Evolutionary conservation across 2,797 vertebrate species (phyloP), one percentile per base, ranked within the genome.

Genomic region (Gobionotothen gibberifrons): DNA sequence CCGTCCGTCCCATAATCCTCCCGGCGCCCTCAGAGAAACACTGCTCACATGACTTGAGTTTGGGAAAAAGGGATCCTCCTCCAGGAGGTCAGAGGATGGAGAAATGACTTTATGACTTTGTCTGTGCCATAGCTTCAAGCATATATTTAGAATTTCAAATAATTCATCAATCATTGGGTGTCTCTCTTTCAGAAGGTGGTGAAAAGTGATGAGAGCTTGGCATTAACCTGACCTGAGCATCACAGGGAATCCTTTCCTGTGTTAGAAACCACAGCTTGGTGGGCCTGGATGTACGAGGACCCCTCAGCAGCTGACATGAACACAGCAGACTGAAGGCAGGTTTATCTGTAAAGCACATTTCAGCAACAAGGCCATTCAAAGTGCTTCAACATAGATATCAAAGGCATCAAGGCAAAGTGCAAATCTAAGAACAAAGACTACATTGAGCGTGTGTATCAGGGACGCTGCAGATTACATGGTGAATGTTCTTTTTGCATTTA

Each of bases 71-170:
- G 7, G 17, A 68, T 13, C 32, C 29, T 64, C 21, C n/a, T 56
- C 61, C 71, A 14, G 54, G 43, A 67, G 36, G 19, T 71, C 26
- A 36, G 44, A 82, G n/a, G 58, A 68, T n/a, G 54, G 9, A 74
- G 26, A 36, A 63, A 9, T 14, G n/a, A 80, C 59, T 72, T 21
- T 36, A 32, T 54, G 61, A 57, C 67, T 73, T 67, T 79, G 36
- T 69, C 46, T 0, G 74, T 87, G 89, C 85, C 87, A 84, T 79
- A 76, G 64, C 67, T 76, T 76, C 46, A 70, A 75, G 57, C 55
- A 21, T 46, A 78, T 72, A 51, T 77, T 12, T 46, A 52, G 32
- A 32, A 55, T 52, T 72, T 73, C 11, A n/a, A 21, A 14, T 5
- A 32, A 19, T 3, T 29, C 8, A 39, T n/a, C 0, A 46, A 16